These are phyloP conservation scores for Microplitis mediator DNA, from an alignment of 1,140 invertebrate genomes.

Conservation along the genomic window DNA sequence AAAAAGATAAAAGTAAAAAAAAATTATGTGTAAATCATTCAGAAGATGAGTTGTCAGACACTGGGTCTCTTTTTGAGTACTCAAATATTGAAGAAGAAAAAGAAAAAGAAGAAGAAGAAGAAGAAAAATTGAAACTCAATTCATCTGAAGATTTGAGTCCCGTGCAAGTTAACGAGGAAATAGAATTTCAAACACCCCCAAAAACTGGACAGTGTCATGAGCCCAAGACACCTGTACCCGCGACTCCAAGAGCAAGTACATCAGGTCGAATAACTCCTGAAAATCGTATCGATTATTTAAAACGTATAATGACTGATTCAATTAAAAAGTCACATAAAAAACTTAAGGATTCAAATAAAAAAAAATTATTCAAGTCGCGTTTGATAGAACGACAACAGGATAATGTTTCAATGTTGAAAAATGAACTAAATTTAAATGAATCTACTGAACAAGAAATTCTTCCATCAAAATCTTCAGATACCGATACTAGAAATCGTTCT, in stretches of 20 bases:
- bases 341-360: slow-evolving; percentile 48
- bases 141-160: not conserved
- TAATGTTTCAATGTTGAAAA: slow-evolving; percentile 15
- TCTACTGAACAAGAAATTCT: not conserved
- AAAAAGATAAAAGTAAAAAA: slow-evolving; percentile 33
- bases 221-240: not conserved
- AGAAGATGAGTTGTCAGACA: slow-evolving; percentile 36
- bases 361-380: slow-evolving; percentile 36
- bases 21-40: slow-evolving; percentile 25
- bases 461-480: not conserved
- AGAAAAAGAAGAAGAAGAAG: not conserved
- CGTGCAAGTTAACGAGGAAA: not conserved
- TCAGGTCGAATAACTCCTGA: slow-evolving; percentile 42
- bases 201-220: not conserved
- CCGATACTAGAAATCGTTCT: slow-evolving; percentile 31
- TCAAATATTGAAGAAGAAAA: slow-evolving; percentile 3
- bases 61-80: slow-evolving; percentile 38
- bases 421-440: not conserved
- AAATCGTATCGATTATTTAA: slow-evolving; percentile 43
- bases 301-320: slow-evolving; percentile 43
- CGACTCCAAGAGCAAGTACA: not conserved
- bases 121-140: not conserved
- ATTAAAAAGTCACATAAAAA: slow-evolving; percentile 56
- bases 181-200: not conserved
- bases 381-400: slow-evolving; percentile 12